Base-by-base conservation (phyloP, 2,113 vertebrate species). In the Pimephales promelas region DNA sequence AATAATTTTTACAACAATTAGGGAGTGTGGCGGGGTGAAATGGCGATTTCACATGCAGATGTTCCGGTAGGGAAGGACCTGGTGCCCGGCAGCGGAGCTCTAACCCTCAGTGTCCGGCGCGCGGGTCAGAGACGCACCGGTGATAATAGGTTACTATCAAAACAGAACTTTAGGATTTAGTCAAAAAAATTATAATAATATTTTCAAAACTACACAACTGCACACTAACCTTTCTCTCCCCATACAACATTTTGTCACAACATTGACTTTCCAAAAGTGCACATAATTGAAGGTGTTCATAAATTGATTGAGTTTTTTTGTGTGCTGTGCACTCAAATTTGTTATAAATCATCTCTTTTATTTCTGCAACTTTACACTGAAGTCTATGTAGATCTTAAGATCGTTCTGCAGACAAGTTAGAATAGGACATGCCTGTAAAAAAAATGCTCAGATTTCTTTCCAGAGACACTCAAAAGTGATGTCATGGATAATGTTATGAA, bases 1-100 rank as follows among this genome's bases (percentile, higher is more conserved):
- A 97, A 97, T 96, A 95, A 95, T 96, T 96, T 96, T 96, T 93
- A 94, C 92, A 95, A 96, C 96, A 97, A 96, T 97, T 97, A 96
- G 94, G 95, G 93, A 96, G 94, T 95, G 95, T 96, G 96, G 92
- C 93, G 90, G 97, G 95, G 95, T 97, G 96, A 97, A 98, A 97
- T 96, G 96, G 94, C 95, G 85, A 96, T 97, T 97, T 96, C 95
- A 96, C 96, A 95, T 94, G 93, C 93, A 90, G 94, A 90, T 91
- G 77, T 56, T 90, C 89, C 93, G 92, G 91, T 93, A 92, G 92
- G 57, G 92, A 91, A 92, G 91, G 93, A 95, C 93, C 94, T 95
- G 94, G 89, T 89, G 91, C 90, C 89, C 89, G 88, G 88, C 88
- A 86, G 83, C 90, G 90, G 85, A 83, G 90, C 90, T 86, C 70